Evolutionary conservation across 2,888 invertebrate species (phyloP).

Genomic region (Drosophila buzzatii): DNA sequence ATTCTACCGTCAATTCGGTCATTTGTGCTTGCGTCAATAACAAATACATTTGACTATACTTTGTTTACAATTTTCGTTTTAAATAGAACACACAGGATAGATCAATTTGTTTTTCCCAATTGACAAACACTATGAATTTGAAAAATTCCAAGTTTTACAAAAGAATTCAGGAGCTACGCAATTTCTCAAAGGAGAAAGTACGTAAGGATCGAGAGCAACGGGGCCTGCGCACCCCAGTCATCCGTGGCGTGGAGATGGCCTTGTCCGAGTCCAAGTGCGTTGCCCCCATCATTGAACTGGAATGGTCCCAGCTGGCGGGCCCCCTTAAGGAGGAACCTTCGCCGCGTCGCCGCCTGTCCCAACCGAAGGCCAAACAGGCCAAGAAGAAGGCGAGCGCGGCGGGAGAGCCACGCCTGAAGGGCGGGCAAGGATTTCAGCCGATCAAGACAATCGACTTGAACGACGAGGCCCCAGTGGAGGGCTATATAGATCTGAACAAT

Average conservation of each 20-base stretch:
- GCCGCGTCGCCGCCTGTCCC: background rate
- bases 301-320: constrained; percentile 39
- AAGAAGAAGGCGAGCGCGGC: constrained; percentile 10
- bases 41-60: constrained; percentile 14
- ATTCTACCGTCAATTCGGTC: constrained; percentile 55
- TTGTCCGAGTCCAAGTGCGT: constrained; percentile 44
- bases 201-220: constrained; percentile 64
- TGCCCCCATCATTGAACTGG: constrained; percentile 24
- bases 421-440: constrained; percentile 14
- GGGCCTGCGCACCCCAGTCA: constrained; percentile 18
- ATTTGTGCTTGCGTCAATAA: constrained; percentile 14
- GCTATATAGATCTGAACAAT: constrained; percentile 75
- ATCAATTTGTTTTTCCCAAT: constrained; percentile 30
- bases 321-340: background rate
- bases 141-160: constrained; percentile 83
- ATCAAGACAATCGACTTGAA: constrained; percentile 3
- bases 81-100: constrained; percentile 37
- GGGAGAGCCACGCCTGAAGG: constrained; percentile 1
- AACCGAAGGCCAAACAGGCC: constrained; percentile 16
- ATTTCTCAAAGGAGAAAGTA: constrained; percentile 76
- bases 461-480: constrained; percentile 37
- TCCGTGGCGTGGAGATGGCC: constrained; percentile 58
- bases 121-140: constrained; percentile 73
- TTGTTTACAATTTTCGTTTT: constrained; percentile 45
- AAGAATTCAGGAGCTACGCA: constrained; percentile 80